phyloP scores from a whole-genome alignment of 1,140 invertebrate genomes.

The Subanguina moxae region DNA sequence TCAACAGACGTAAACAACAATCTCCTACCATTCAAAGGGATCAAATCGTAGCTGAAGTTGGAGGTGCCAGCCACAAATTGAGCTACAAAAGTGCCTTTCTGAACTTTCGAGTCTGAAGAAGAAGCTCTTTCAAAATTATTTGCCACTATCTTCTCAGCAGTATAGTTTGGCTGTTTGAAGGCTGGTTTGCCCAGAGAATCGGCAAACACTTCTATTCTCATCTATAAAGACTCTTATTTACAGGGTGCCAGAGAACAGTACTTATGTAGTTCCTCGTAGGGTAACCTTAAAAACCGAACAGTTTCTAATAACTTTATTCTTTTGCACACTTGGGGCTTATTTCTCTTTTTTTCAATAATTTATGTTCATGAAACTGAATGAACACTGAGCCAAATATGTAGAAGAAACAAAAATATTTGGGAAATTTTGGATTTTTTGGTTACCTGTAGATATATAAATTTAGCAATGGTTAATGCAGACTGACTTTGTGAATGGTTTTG shows the following conservation, averaged over 20 bases:
- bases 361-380: no score
- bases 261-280: no score
- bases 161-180: constrained; percentile 36
- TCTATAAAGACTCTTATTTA: constrained; percentile 38
- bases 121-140: background rate
- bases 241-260: no score
- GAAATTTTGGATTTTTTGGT: no score
- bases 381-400: no score
- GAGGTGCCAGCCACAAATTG: constrained; percentile 48
- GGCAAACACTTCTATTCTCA: constrained; percentile 6
- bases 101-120: constrained; percentile 3
- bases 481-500: constrained; percentile 31
- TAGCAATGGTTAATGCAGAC: background rate
- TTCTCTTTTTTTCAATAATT: no score
- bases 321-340: no score
- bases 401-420: no score
- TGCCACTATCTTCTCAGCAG: constrained; percentile 19
- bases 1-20: background rate
- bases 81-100: constrained; percentile 38
- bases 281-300: no score
- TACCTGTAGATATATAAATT: no score
- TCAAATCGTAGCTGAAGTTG: constrained; percentile 35
- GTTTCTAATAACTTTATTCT: no score
- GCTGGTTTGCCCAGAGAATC: constrained; percentile 18
- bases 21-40: constrained; percentile 21